A percentile compares a stretch with the other conserved stretches of the same genome.
These are phyloP conservation scores for Phyllotreta cruciferae DNA, from an alignment of 2,888 invertebrate genomes.

Conservation along the genomic window DNA sequence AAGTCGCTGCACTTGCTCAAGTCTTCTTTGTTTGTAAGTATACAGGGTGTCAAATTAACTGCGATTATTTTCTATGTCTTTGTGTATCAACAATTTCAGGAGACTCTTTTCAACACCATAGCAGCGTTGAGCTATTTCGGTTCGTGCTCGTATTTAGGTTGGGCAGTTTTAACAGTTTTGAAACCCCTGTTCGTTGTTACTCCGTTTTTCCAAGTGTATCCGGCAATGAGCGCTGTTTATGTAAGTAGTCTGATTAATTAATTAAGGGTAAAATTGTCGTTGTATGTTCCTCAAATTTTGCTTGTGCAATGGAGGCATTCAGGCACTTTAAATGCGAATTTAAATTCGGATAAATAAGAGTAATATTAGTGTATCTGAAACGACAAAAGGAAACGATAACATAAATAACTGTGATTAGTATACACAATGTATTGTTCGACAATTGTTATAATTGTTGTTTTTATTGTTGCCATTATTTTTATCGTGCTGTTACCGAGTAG, in stretches of 20 bases:
- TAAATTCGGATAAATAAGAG: too few relatives aligned
- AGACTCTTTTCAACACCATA: constrained; percentile 78
- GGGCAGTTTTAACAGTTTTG: constrained; percentile 78
- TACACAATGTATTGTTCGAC: too few relatives aligned
- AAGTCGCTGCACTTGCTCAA: constrained; percentile 78
- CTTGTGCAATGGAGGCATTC: too few relatives aligned
- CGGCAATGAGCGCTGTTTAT: constrained; percentile 88
- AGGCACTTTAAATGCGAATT: too few relatives aligned
- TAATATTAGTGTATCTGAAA: too few relatives aligned
- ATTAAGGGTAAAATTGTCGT: neutral
- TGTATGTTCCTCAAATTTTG: too few relatives aligned
- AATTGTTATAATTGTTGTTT: too few relatives aligned
- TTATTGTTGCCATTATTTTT: too few relatives aligned
- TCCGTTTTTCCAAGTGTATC: constrained; percentile 82
- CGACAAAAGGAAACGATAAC: too few relatives aligned
- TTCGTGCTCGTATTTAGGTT: constrained; percentile 80
- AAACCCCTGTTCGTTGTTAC: constrained; percentile 77
- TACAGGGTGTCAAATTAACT: neutral
- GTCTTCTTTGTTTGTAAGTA: constrained; percentile 84
- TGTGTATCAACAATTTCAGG: constrained; percentile 64
- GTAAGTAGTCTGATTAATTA: constrained; percentile 65
- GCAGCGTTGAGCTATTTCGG: constrained; percentile 81
- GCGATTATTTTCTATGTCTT: neutral
- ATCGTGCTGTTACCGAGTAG: too few relatives aligned
- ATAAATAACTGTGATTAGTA: too few relatives aligned